Percentiles rank a stretch among this genome's conserved stretches.
These are phyloP conservation scores for Crotalus viridis DNA, from an alignment of 2,113 vertebrate genomes.

Conservation along the genomic window DNA sequence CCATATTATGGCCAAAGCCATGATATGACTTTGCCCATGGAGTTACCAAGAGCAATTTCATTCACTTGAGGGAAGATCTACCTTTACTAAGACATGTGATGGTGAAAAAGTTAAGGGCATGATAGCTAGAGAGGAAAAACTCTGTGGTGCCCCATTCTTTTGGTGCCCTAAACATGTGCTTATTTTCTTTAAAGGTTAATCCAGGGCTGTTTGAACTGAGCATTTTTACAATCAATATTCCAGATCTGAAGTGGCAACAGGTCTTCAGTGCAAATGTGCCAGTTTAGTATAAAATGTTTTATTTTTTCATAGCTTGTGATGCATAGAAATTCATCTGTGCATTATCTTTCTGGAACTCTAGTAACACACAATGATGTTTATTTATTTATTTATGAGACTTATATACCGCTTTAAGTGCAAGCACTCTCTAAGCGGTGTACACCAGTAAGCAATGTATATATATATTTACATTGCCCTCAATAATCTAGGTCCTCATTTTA, in stretches of 20 bases:
- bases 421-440: too few relatives aligned
- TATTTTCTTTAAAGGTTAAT: not conserved
- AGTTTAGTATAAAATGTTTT: not conserved
- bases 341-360: constrained; percentile 9
- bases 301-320: not conserved
- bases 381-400: too few relatives aligned
- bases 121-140: not conserved
- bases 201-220: not conserved
- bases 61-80: not conserved
- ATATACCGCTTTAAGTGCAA: too few relatives aligned
- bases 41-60: not conserved
- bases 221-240: not conserved
- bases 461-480: too few relatives aligned
- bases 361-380: not conserved
- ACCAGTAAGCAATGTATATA: too few relatives aligned
- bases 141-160: not conserved
- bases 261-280: not conserved
- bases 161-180: not conserved
- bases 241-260: not conserved
- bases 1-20: not conserved
- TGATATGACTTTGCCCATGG: not conserved
- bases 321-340: constrained; percentile 23
- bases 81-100: not conserved
- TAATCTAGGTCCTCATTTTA: too few relatives aligned
- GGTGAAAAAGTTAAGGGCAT: not conserved